Evolutionary conservation across 2,797 vertebrate genomes (phyloP), one percentile per base, ranked within the genome.

Genomic region (Spinibarbus caldwelli): DNA sequence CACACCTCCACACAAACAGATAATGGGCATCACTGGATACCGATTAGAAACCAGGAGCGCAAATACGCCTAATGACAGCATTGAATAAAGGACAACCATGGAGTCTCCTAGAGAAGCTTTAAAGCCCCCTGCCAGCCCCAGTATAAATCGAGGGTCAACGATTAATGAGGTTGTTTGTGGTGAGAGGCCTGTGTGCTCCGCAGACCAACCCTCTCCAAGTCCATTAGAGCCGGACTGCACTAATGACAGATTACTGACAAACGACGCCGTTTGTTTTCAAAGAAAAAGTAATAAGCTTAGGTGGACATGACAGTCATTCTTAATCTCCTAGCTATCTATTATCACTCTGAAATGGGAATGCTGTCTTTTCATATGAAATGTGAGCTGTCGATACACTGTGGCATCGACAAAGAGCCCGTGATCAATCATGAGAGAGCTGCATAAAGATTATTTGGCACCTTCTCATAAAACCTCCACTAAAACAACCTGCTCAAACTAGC

Each of bases 111-210:
- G 45, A 82, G 49, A 59, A 57, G 82, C 88, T 41, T 86, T 82
- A 47, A 67, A 36, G 70, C 59, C 89, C 82, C 87, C 64, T 87
- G 29, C 64, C 71, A 83, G 76, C 79, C 77, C 62, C 43, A 21
- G 67, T 77, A 81, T 68, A 89, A 89, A 88, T 43, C 38, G 82
- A 90, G 86, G 92, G 93, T 94, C 93, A 93, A 88, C 92, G 89
- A 94, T 94, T 93, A 93, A 95, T 93, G 92, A 93, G 92, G 91
- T 89, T 91, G 89, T 91, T 90, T 90, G 90, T 83, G 90, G 84
- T 85, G 86, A 92, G 90, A 92, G 91, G 67, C 85, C 57, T 66
- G 41, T 71, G 17, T 59, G 34, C 59, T 78, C 36, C 72, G 23
- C 66, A 76, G 52, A 54, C 78, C 73, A 15, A 64, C 70, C 76